Conservation (phyloP, 2,888 invertebrate species). For the Ramazzottius varieornatus region DNA sequence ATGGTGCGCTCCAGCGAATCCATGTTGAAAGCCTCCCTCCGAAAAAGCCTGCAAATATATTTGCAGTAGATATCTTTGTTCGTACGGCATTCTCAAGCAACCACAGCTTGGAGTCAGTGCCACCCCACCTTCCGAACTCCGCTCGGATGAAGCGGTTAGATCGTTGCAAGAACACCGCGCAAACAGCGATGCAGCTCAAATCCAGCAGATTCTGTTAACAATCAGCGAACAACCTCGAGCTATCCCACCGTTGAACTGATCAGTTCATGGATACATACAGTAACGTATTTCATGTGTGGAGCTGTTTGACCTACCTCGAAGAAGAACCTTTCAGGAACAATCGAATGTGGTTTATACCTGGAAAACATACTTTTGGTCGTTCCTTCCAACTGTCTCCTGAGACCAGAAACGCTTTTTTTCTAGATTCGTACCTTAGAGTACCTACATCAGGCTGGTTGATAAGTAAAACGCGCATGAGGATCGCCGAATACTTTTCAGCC, state of each 20-base stretch:
- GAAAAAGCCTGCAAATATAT: not conserved
- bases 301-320: not conserved
- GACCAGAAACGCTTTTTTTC: too few species aligned
- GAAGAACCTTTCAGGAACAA: not conserved
- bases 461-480: not conserved
- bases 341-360: not conserved
- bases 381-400: not conserved
- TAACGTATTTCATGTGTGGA: too few species aligned
- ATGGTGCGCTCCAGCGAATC: not conserved
- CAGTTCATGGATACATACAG: not conserved
- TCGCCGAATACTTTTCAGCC: not conserved
- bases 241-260: not conserved
- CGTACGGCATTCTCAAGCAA: too few species aligned
- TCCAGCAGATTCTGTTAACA: not conserved
- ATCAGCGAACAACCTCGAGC: not conserved
- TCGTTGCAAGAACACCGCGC: not conserved
- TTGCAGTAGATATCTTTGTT: too few species aligned
- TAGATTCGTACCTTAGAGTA: not conserved
- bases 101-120: too few species aligned
- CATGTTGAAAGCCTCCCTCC: not conserved
- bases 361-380: not conserved
- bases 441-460: not conserved
- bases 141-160: not conserved
- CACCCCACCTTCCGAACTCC: not conserved
- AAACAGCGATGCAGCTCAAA: not conserved